These are phyloP conservation scores for Anniella stebbinsi DNA, from an alignment of 2,797 vertebrate genomes.

Conservation along the genomic window DNA sequence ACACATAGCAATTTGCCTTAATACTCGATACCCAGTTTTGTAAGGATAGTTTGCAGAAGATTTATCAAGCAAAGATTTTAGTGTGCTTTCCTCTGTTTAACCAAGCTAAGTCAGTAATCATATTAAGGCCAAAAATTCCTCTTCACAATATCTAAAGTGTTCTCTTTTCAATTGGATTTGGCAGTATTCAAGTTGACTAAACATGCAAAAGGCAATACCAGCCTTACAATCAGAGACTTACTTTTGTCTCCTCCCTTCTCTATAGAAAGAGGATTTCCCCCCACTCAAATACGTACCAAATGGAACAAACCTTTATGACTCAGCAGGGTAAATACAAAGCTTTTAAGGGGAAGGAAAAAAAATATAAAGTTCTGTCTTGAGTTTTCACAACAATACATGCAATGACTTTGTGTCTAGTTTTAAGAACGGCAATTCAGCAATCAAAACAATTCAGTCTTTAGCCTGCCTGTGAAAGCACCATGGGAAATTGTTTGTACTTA, in stretches of 20 bases:
- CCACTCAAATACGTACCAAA: constrained; percentile 22
- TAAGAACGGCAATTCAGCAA: constrained; percentile 48
- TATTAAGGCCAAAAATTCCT: constrained; percentile 62
- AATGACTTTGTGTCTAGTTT: constrained; percentile 29
- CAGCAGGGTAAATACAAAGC: constrained; percentile 20
- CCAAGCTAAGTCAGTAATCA: constrained; percentile 54
- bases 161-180: constrained; percentile 51
- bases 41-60: constrained; percentile 22
- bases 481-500: constrained; percentile 33
- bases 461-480: constrained; percentile 29
- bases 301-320: constrained; percentile 5
- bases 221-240: constrained; percentile 19
- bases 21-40: neutral
- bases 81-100: constrained; percentile 42
- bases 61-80: constrained; percentile 40
- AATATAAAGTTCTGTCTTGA: constrained; percentile 41
- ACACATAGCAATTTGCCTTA: neutral
- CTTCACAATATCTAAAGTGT: constrained; percentile 46
- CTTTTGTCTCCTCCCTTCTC: constrained; percentile 1
- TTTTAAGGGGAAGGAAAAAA: neutral
- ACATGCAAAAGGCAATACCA: constrained; percentile 44
- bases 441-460: constrained; percentile 45
- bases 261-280: constrained; percentile 13
- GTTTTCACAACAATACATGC: constrained; percentile 18
- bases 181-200: constrained; percentile 45